These are phyloP conservation scores for Geococcyx californianus DNA, from an alignment of 2,113 vertebrate species.

Conservation along the genomic window DNA sequence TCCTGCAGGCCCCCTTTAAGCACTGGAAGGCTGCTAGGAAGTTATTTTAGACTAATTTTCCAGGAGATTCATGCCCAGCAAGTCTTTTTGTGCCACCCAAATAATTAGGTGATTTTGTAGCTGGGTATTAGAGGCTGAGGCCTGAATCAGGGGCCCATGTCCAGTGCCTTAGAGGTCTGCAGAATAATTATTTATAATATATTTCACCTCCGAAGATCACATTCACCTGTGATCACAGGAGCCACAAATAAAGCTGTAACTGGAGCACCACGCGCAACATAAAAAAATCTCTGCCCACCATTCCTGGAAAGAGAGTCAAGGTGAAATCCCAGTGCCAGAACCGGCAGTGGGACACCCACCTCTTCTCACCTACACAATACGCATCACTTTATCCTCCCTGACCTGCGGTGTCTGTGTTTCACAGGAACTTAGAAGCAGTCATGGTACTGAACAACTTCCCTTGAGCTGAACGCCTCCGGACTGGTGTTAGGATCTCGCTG, in stretches of 20 bases:
- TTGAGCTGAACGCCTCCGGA: not conserved
- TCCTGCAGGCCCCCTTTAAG: no score
- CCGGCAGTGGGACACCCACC: not conserved
- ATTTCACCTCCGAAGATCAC: not conserved
- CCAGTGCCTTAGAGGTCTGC: not conserved
- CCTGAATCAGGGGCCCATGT: rapidly evolving
- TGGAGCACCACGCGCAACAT: not conserved
- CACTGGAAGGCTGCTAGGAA: not conserved
- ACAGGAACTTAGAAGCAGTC: not conserved
- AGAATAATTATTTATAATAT: rapidly evolving
- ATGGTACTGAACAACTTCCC: not conserved
- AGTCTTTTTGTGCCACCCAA: not conserved
- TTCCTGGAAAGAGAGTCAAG: not conserved
- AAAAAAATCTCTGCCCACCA: not conserved
- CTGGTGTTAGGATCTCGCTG: no score
- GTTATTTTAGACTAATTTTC: not conserved
- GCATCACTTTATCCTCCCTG: not conserved
- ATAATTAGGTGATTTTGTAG: not conserved
- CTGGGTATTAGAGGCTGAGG: not conserved
- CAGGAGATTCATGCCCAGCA: not conserved
- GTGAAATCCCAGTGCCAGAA: not conserved
- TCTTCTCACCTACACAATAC: not conserved
- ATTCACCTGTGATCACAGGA: not conserved
- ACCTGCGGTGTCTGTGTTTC: not conserved
- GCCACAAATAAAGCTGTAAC: not conserved